A percentile compares a stretch with the other conserved stretches of the same genome.
Evolutionary conservation across 2,888 invertebrate species (phyloP).

Genomic region (Sphaerophoria rueppellii): DNA sequence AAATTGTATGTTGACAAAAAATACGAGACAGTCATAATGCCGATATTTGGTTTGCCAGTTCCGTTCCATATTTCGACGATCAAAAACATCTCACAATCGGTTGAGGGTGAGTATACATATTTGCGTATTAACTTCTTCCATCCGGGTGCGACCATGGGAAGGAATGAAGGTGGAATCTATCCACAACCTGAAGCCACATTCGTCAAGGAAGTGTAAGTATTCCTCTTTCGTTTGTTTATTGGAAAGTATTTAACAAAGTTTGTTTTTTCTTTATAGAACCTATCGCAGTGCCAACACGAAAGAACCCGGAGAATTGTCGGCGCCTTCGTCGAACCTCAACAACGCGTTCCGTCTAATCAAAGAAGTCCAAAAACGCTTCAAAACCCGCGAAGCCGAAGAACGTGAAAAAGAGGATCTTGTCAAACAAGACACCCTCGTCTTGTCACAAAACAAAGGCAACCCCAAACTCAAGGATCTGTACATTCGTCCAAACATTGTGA

Average conservation of each 20-base stretch:
- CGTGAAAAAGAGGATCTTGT: slow-evolving; percentile 99
- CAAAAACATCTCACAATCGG: slow-evolving; percentile 99
- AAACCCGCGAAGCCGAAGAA: slow-evolving; percentile 98
- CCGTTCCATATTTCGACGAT: slow-evolving; percentile 99
- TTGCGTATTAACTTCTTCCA: slow-evolving; percentile 99
- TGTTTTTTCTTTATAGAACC: slow-evolving; percentile 84
- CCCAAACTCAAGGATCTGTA: slow-evolving; percentile 98
- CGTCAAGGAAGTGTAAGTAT: slow-evolving; percentile 96
- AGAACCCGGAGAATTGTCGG: slow-evolving; percentile 96
- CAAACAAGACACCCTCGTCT: slow-evolving; percentile 97
- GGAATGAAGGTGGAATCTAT: slow-evolving; percentile 95
- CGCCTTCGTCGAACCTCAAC: slow-evolving; percentile 97
- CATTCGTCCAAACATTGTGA: slow-evolving; percentile 99
- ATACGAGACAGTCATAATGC: slow-evolving; percentile 99
- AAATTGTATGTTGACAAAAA: slow-evolving; percentile 98
- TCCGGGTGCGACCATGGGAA: slow-evolving; percentile 97
- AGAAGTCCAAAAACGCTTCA: slow-evolving; percentile 99
- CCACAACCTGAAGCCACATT: slow-evolving; percentile 98
- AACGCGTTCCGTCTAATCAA: slow-evolving; percentile 99
- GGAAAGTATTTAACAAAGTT: too few relatives aligned
- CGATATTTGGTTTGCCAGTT: slow-evolving; percentile 97
- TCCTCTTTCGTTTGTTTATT: too few relatives aligned
- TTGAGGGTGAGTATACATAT: slow-evolving; percentile 99
- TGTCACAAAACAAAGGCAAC: slow-evolving; percentile 98
- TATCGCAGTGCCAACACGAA: slow-evolving; percentile 98